Evolutionary conservation across 2,888 invertebrate species (phyloP).

Genomic region (Acanthosepion lycidas): DNA sequence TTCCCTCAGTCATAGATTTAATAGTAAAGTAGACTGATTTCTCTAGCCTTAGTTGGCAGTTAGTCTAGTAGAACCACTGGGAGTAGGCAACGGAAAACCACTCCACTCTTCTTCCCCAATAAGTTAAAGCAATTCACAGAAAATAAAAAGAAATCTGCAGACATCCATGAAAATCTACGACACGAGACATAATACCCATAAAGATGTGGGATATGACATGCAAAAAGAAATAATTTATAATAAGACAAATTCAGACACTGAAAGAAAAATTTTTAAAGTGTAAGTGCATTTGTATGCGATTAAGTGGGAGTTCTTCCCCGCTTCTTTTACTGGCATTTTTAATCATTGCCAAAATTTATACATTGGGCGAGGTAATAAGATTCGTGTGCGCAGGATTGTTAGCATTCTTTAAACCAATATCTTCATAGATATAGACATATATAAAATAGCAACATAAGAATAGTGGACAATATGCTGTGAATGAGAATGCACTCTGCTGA

Average conservation of each 20-base stretch:
- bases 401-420: background rate
- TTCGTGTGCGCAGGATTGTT: background rate
- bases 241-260: background rate
- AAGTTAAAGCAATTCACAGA: too few species aligned
- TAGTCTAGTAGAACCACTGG: too few species aligned
- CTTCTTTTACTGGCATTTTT: background rate
- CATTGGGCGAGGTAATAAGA: background rate
- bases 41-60: too few species aligned
- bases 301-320: background rate
- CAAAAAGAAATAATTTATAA: too few species aligned
- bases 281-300: background rate
- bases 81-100: too few species aligned
- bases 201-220: too few species aligned
- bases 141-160: too few species aligned
- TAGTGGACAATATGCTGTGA: background rate
- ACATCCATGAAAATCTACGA: too few species aligned
- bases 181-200: too few species aligned
- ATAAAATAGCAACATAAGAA: background rate
- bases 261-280: background rate
- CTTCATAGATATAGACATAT: background rate
- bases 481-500: background rate
- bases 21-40: too few species aligned
- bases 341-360: background rate
- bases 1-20: too few species aligned
- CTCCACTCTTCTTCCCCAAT: too few species aligned